Base-by-base conservation (phyloP, 30 jellyfish, hydroid and myxozoan species). In the Aurelia sp. region DNA sequence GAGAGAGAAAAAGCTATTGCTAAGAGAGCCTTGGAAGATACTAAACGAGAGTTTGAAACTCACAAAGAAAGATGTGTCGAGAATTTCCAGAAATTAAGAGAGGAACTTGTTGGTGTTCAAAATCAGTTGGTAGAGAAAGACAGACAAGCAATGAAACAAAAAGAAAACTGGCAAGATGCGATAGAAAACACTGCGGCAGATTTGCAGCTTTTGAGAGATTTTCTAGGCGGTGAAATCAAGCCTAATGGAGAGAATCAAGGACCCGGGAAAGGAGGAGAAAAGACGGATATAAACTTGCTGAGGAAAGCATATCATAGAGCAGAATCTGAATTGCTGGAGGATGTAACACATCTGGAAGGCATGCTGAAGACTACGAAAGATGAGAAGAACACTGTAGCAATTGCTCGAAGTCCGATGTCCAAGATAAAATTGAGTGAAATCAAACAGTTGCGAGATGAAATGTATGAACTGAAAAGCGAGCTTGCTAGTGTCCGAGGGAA, bases 331-430 rank as follows among this genome's bases (percentile, higher is more conserved):
- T 53, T 95, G 84, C 96, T 91, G 78, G 59, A 77, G 27, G 97
- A 95, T 64, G 97, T 89, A 10, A 72, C 82, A 23, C 86, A 90
- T 41, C 86, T 95, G 2, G 99, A 95, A 53, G 99, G 97, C 20
- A 89, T 95, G 93, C 57, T 95, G 74, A 84, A 85, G 74, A 74
- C 79, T 0, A 84, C 99, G 19, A 89, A 90, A 63, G 91, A 89
- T 31, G 68, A 62, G 61, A 63, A 81, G 37, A 97, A 95, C 66
- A 65, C 97, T 18, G 97, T 95, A n/a, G 86, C 99, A 0, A 95
- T 95, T 22, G 95, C 89, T 22, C 98, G 88, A 53, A 95, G 99
- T 64, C 99, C 99, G 31, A 87, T 95, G 98, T 95, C 99, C 9
- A 95, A 95, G 70, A 89, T 95, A 11, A 95, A 95, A 50, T 94